A percentile compares a stretch with the other conserved stretches of the same genome.
Conservation (phyloP, 2,113 vertebrate species). For the Anhinga anhinga region DNA sequence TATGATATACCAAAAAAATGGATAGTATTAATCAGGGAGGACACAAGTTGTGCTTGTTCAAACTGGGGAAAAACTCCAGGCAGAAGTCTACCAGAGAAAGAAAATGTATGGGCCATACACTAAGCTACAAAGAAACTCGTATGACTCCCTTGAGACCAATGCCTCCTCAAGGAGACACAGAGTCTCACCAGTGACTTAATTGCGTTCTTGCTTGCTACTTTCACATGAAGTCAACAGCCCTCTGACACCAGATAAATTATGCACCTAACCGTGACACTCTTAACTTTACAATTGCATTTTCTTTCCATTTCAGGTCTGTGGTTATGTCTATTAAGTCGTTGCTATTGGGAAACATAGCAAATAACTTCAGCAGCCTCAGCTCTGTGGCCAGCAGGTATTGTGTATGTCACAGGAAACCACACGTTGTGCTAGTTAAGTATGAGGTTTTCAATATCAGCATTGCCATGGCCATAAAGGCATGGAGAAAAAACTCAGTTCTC, state of each 20-base stretch:
- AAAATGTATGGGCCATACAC: not conserved
- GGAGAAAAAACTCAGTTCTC: not conserved
- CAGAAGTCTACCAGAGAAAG: not conserved
- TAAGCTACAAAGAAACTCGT: not conserved
- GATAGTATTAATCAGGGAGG: not conserved
- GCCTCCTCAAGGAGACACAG: not conserved
- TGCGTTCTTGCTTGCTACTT: not conserved
- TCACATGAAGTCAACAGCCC: not conserved
- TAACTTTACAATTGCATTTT: not conserved
- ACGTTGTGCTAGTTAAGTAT: not conserved
- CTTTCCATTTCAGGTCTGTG: not conserved
- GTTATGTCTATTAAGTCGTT: not conserved
- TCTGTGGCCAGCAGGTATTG: not conserved
- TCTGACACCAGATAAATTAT: not conserved
- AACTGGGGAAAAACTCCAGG: not conserved
- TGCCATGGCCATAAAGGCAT: not conserved
- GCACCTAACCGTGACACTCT: not conserved
- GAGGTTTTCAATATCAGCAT: not conserved
- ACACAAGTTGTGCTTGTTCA: not conserved
- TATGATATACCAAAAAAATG: not conserved
- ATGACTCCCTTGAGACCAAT: not conserved
- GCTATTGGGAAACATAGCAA: not conserved
- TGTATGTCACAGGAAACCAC: not conserved
- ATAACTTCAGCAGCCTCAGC: not conserved
- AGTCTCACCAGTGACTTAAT: not conserved